Evolutionary conservation across 2,888 invertebrate species (phyloP), one percentile per base, ranked within the genome.

Genomic region (Acanthopleura granulata): DNA sequence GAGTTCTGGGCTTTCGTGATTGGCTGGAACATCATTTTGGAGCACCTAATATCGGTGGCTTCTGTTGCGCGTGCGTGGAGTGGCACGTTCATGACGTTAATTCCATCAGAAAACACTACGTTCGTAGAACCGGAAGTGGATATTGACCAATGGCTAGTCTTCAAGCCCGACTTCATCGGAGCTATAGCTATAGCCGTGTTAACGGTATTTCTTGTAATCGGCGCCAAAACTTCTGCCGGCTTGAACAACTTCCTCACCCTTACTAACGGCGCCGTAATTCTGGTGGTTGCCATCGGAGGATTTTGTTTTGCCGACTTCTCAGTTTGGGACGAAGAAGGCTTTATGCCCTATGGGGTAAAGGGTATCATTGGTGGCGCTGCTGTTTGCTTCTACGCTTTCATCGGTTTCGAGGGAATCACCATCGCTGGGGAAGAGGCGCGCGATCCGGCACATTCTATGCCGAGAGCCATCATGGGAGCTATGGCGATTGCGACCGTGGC

Each of bases 1-100:
- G 97, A 97, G 91, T 94, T 97, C 86, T 93, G 95, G 75, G 97
- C 97, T 0, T 97, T 97, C 89, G 78, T 90, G 70, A 96, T 97
- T 82, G 97, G 97, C 27, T 97, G 97, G 97, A 96, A 96, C 90
- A 93, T 88, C 70, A 95, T 97, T 83, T 78, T 88, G 72, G 91
- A 91, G 82, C 90, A 90, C 80, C 85, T 91, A 29, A 87, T 91
- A 70, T 91, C 91, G 66, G 88, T 85, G n/a, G 88, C 89, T 18
- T 90, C 91, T n/a, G 97, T 97, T 0, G 91, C 91, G 9, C 84
- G 91, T 71, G 91, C 91, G 3, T 91, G 91, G 87, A 91, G 91
- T 80, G 89, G 88, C 11, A 91, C 91, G 27, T 84, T 89, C 70
- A 82, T 88, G 79, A 85, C 89, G 18, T 87, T 87, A n/a, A 90